Base-by-base conservation (phyloP, 2,113 vertebrate genomes). In the Trichechus manatus region DNA sequence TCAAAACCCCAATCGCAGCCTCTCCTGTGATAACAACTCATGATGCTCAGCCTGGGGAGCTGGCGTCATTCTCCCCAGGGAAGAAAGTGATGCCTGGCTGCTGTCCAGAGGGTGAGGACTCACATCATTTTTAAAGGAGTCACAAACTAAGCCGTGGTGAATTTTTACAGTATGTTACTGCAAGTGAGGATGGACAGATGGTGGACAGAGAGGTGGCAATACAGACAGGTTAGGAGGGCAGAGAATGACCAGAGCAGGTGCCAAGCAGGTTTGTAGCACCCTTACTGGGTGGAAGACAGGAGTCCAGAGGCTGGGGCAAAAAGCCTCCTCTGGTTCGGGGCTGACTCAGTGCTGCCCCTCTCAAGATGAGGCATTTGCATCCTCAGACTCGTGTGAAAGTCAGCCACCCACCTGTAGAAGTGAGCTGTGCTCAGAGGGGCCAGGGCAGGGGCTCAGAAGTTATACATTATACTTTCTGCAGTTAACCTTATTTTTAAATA, bases 61-160 rank as follows among this genome's bases (percentile, higher is more conserved):
- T 74, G 70, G 70, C n/a, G 17, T n/a, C 33, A 19, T 5, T 7
- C 14, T 42, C 36, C 39, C 39, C 25, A 22, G 63, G 97, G 72
- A 95, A 90, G 77, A 23, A 56, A 1, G 92, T 50, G 56, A 96
- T 89, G 78, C 68, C 83, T 22, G 87, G 31, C 90, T 94, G 93
- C 91, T 90, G 96, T 95, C 94, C 78, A 59, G 29, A 39, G 75
- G 92, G 79, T 75, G 89, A 95, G 20, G 53, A 83, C 88, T 77
- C 92, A 94, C 86, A 53, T 13, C 91, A 93, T 94, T 95, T 97
- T 42, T 96, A 75, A 17, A 98, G 91, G 79, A 96, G 70, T 93
- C 86, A 89, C 27, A 87, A 82, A 81, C 79, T 56, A 96, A 93
- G 85, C 91, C 75, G 23, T 39, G 42, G 44, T 3, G 74, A 89